Percentiles rank a stretch among this genome's conserved stretches.
Conservation (phyloP, 2,888 invertebrate species). For the Melinopterus prodromus region DNA sequence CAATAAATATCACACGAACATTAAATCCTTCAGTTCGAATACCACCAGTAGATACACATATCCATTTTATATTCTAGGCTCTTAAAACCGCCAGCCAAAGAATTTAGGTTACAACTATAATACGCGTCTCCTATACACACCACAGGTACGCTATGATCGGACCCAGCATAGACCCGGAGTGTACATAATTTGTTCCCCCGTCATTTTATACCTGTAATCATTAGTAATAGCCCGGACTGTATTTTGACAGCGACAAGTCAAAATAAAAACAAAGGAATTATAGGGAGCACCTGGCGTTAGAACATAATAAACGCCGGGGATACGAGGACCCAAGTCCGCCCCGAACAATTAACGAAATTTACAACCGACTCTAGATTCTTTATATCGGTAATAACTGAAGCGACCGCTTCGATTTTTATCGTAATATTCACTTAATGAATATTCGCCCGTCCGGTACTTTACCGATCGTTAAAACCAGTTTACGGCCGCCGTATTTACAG, state of each 20-base stretch:
- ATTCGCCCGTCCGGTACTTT: background rate
- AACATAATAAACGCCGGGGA: conserved; percentile 15
- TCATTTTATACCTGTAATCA: conserved; percentile 40
- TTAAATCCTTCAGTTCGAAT: background rate
- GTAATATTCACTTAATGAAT: conserved; percentile 4
- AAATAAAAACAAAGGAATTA: conserved; percentile 24
- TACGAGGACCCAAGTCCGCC: background rate
- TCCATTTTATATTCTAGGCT: background rate
- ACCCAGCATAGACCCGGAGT: background rate
- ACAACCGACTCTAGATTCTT: background rate
- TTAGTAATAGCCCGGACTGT: conserved; percentile 46
- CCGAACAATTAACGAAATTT: background rate
- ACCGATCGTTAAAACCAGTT: background rate
- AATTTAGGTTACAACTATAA: background rate
- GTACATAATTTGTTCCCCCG: conserved; percentile 36
- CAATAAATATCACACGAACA: background rate
- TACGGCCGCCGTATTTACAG: background rate
- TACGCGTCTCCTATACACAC: background rate
- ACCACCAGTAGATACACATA: background rate
- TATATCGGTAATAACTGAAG: background rate
- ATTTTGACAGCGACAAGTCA: conserved; percentile 37
- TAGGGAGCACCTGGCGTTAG: conserved; percentile 25
- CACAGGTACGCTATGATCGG: background rate
- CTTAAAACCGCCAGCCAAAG: background rate
- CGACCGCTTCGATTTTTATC: background rate